These are phyloP conservation scores for Oncopeltus fasciatus DNA, from an alignment of 1,140 invertebrate species.

Conservation along the genomic window DNA sequence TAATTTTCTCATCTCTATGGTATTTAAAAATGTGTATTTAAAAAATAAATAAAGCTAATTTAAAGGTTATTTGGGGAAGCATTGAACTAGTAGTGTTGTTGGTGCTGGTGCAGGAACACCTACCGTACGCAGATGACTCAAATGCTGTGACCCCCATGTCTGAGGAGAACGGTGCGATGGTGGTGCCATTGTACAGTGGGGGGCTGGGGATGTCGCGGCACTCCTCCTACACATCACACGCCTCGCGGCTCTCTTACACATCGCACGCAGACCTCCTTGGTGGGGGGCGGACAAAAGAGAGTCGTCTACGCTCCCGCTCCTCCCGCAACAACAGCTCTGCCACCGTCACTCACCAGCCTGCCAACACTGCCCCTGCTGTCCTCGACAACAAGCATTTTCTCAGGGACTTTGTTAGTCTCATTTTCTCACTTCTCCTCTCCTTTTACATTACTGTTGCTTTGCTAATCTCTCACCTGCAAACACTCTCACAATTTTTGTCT, in stretches of 20 bases:
- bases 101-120: constrained; percentile 56
- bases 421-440: not conserved
- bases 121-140: constrained; percentile 94
- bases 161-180: constrained; percentile 89
- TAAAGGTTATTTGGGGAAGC: not conserved
- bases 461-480: not conserved
- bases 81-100: not conserved
- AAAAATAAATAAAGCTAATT: too few species aligned
- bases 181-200: constrained; percentile 70
- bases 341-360: constrained; percentile 22
- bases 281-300: constrained; percentile 65
- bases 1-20: too few species aligned
- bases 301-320: constrained; percentile 57
- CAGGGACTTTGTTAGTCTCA: constrained; percentile 20
- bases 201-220: constrained; percentile 59
- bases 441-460: too few species aligned
- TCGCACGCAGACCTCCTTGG: constrained; percentile 79
- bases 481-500: too few species aligned
- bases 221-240: constrained; percentile 87
- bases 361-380: not conserved
- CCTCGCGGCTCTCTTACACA: constrained; percentile 79
- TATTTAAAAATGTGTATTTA: too few species aligned
- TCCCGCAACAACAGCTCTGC: constrained; percentile 33
- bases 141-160: constrained; percentile 96
- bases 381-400: constrained; percentile 19